Conservation (phyloP, 2,113 vertebrate species). For the Girardinichthys multiradiatus region DNA sequence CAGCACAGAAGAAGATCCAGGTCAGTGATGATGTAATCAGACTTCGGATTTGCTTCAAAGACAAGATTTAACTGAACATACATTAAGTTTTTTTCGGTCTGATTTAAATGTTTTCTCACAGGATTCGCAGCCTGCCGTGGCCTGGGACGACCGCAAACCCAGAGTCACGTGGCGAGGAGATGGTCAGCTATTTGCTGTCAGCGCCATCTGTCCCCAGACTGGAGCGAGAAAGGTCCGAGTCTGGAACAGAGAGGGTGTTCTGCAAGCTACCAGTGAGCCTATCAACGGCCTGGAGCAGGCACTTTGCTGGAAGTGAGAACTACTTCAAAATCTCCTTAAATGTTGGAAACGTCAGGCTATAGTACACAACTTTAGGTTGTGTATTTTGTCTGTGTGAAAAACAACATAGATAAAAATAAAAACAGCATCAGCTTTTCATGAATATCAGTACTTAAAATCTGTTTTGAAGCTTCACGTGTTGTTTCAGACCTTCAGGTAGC, state of each 20-base stretch:
- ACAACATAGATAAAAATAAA: background rate
- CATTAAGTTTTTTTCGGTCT: background rate
- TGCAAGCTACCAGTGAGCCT: slow-evolving; percentile 93
- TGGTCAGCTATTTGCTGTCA: slow-evolving; percentile 93
- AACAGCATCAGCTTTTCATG: background rate
- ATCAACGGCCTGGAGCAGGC: slow-evolving; percentile 89
- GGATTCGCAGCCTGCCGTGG: slow-evolving; percentile 81
- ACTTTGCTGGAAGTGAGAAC: slow-evolving; percentile 93
- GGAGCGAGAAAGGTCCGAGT: slow-evolving; percentile 80
- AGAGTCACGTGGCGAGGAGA: slow-evolving; percentile 93
- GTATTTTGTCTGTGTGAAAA: too few relatives aligned
- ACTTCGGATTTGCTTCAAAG: background rate
- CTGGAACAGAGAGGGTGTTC: slow-evolving; percentile 84
- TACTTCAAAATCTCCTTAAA: background rate
- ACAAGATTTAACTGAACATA: background rate
- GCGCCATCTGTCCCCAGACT: slow-evolving; percentile 86
- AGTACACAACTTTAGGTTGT: too few relatives aligned
- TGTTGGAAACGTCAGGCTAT: too few relatives aligned
- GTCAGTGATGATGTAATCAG: slow-evolving; percentile 43
- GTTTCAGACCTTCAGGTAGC: slow-evolving; percentile 89
- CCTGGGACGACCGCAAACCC: slow-evolving; percentile 88
- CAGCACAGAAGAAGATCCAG: slow-evolving; percentile 82
- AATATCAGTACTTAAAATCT: too few relatives aligned
- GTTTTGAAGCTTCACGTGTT: background rate
- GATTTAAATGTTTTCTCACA: slow-evolving; percentile 44